Base-by-base conservation (phyloP, 2,888 invertebrate genomes). In the Netelia melanura region DNA sequence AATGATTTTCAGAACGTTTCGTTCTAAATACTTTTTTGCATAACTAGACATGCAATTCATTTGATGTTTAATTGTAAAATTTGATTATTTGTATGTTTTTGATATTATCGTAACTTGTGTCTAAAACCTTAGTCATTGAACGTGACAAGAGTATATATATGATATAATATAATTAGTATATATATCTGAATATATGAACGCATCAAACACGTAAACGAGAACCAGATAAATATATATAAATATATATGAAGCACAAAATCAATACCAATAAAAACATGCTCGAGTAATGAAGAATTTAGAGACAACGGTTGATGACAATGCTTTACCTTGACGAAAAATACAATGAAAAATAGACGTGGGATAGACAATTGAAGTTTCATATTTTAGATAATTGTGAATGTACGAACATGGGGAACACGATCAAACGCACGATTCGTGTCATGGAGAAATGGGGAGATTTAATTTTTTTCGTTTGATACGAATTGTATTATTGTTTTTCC, bases 251-350 rank as follows among this genome's bases (percentile, higher is more conserved):
- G 30, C 64, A 54, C 64, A 65, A 65, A 54, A 76, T 54, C 11
- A 23, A 43, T 76, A 65, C 23, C 54, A 25, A 56, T 58, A 76
- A 62, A 52, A 76, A n/a, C 76, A 76, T 76, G 76, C 76, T 76
- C 21, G 65, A 76, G 65, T 65, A 23, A 65, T 54, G 38, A 9
- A 65, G 23, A 56, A 0, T 64, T n/a, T 56, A 17, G 43, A 67
- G 8, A 58, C n/a, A 30, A 62, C 62, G 25, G 10, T 62, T 30
- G 25, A 62, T 21, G 62, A 62, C 25, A 62, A 1, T 62, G 25
- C n/a, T 25, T 25, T 6, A 30, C n/a, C 10, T 14, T 62, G 81
- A 54, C 48, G 68, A 21, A 70, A 54, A 70, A 21, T 17, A 38
- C 52, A 14, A 58, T 21, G 38, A 38, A 62, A 62, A 11, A 67